Base-by-base conservation (phyloP, 1,140 invertebrate species). In the Calephelis nemesis region DNA sequence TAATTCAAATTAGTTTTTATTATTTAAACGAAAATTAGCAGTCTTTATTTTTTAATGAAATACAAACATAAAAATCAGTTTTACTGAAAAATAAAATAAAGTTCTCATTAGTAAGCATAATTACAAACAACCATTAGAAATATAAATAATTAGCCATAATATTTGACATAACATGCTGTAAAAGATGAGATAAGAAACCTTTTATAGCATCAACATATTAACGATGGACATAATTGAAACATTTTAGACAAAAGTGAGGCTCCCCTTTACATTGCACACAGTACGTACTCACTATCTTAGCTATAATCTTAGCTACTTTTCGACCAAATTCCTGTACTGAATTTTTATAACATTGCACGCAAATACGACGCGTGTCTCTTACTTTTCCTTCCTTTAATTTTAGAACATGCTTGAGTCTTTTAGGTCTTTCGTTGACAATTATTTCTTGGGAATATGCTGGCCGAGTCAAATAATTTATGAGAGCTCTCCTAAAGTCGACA, bases 181-280 rank as follows among this genome's bases (percentile, higher is more conserved):
- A 77, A 74, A 74, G 69, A 77, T 74, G 71, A 75, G 69, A 77
- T 72, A 74, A 78, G 72, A 75, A 78, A 78, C 72, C 68, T 74
- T 78, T 75, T 71, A 78, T 74, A 78, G 68, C 72, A 75, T 75
- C 68, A 72, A 78, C 70, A 72, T 74, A 73, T 74, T 72, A 79
- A 71, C 78, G 72, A 79, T 79, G 78, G 66, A 76, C 71, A 67
- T 78, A 71, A 81, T 81, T 77, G 69, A 81, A 81, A 74, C 76
- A 81, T 73, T 70, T 73, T 70, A 77, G 69, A 76, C 78, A 78
- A 76, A 74, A 77, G 69, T 78, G 74, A 74, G 76, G 74, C 66
- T 76, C 72, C 62, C 68, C 71, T 49, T 69, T 69, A 75, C 79
- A 77, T 74, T 78, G 65, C 63, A 70, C 68, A 74, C 74, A 81